Evolutionary conservation across 2,888 invertebrate species (phyloP).

Genomic region (Dusona sp.): DNA sequence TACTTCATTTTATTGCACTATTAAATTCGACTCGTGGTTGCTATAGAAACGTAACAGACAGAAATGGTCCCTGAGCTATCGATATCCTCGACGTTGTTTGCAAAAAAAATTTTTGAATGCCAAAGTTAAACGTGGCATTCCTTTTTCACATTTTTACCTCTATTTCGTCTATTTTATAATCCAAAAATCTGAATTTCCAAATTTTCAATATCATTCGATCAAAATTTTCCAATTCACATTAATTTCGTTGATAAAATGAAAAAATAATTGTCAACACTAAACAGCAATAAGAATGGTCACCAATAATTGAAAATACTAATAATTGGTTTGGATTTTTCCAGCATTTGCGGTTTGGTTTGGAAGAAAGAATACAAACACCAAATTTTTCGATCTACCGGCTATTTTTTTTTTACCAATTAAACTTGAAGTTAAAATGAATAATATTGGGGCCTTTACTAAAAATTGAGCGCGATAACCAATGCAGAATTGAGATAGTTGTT

Average conservation of each 20-base stretch:
- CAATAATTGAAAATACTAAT: too few species aligned
- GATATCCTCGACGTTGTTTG: slow-evolving; percentile 52
- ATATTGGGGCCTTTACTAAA: not conserved
- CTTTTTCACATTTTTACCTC: not conserved
- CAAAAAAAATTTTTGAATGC: not conserved
- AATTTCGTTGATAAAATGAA: too few species aligned
- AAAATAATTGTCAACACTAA: too few species aligned
- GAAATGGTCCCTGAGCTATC: slow-evolving; percentile 42
- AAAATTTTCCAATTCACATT: too few species aligned
- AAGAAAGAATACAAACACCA: too few species aligned
- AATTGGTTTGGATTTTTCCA: too few species aligned
- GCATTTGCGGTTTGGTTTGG: too few species aligned
- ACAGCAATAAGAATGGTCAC: too few species aligned
- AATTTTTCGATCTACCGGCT: too few species aligned
- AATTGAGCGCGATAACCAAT: not conserved
- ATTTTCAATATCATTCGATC: not conserved
- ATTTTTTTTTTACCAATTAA: too few species aligned
- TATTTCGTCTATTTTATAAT: too few species aligned
- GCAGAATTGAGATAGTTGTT: not conserved
- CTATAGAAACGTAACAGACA: slow-evolving; percentile 70
- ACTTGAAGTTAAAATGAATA: not conserved
- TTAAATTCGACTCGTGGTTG: slow-evolving; percentile 62
- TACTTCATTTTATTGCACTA: slow-evolving; percentile 56
- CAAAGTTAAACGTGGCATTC: too few species aligned
- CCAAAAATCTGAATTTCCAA: not conserved